A percentile compares a stretch with the other conserved stretches of the same genome.
phyloP scores from a whole-genome alignment of 2,113 vertebrate genomes.

The Microcebus griseorufus region DNA sequence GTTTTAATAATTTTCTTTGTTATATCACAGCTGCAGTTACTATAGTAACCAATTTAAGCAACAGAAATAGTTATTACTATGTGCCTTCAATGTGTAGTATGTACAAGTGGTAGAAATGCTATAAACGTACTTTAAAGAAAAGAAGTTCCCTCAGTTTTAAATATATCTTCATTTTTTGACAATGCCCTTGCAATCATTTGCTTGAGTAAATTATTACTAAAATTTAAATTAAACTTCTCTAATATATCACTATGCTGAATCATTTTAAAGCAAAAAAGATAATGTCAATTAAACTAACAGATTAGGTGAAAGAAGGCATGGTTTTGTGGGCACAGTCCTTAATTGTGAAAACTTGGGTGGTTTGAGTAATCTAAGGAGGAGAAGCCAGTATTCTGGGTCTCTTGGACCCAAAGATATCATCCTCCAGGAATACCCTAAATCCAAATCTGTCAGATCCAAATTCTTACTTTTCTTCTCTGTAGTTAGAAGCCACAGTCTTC shows the following conservation, averaged over 20 bases:
- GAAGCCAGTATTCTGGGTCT: background rate
- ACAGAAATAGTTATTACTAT: conserved; percentile 68
- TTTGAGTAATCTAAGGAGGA: background rate
- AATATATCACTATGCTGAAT: background rate
- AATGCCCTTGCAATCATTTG: background rate
- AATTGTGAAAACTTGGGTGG: background rate
- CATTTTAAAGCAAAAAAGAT: conserved; percentile 6
- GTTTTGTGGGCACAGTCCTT: background rate
- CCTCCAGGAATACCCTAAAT: background rate
- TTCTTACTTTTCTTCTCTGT: background rate
- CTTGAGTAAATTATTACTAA: conserved; percentile 30
- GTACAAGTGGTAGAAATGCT: conserved; percentile 22
- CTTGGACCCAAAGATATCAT: background rate
- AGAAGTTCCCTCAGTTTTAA: background rate
- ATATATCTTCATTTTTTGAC: background rate
- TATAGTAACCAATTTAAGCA: conserved; percentile 72
- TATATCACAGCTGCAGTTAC: conserved; percentile 68
- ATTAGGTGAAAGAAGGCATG: background rate
- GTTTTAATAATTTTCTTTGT: conserved; percentile 73
- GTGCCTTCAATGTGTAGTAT: conserved; percentile 9
- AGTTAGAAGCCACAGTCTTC: background rate
- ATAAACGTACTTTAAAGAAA: conserved; percentile 59
- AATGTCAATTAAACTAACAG: background rate
- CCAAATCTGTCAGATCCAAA: background rate
- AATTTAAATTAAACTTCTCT: conserved; percentile 38